phyloP scores from a whole-genome alignment of 2,797 vertebrate species.

The Sebastes vulpes region DNA sequence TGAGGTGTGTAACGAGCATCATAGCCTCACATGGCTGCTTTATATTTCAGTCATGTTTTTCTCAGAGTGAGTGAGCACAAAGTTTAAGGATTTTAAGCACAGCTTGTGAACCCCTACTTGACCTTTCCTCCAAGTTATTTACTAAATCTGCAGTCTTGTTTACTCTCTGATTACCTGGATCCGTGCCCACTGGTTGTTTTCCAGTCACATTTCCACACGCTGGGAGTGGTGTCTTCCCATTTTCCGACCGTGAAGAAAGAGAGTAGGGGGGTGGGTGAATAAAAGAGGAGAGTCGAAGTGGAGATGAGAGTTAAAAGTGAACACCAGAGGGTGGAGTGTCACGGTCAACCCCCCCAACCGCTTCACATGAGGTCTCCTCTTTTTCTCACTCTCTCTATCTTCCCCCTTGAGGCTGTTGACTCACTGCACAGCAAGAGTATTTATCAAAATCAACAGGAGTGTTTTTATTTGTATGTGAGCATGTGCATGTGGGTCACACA shows the following conservation, averaged over 20 bases:
- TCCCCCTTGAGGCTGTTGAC: constrained; percentile 44
- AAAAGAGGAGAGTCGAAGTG: constrained; percentile 29
- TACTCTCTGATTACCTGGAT: constrained; percentile 62
- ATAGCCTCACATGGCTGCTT: not conserved
- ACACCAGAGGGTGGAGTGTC: constrained; percentile 65
- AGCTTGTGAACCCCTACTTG: constrained; percentile 30
- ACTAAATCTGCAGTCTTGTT: constrained; percentile 58
- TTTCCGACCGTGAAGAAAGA: constrained; percentile 37
- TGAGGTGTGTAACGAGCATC: not conserved
- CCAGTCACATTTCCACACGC: constrained; percentile 60
- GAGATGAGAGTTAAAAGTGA: constrained; percentile 69
- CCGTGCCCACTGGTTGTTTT: constrained; percentile 68
- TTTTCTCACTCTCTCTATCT: constrained; percentile 15
- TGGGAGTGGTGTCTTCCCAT: constrained; percentile 24
- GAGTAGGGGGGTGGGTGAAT: constrained; percentile 29
- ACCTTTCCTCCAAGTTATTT: constrained; percentile 61
- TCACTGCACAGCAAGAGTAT: constrained; percentile 34
- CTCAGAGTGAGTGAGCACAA: not conserved
- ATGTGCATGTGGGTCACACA: not conserved
- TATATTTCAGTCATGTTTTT: not conserved
- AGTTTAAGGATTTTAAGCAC: constrained; percentile 38
- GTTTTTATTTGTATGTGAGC: constrained; percentile 2
- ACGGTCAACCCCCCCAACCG: constrained; percentile 24
- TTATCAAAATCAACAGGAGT: constrained; percentile 44
- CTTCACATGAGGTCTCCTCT: constrained; percentile 27